Percentiles rank a stretch among this genome's conserved stretches.
phyloP scores from a whole-genome alignment of 1,140 invertebrate species.

The Manduca sexta region DNA sequence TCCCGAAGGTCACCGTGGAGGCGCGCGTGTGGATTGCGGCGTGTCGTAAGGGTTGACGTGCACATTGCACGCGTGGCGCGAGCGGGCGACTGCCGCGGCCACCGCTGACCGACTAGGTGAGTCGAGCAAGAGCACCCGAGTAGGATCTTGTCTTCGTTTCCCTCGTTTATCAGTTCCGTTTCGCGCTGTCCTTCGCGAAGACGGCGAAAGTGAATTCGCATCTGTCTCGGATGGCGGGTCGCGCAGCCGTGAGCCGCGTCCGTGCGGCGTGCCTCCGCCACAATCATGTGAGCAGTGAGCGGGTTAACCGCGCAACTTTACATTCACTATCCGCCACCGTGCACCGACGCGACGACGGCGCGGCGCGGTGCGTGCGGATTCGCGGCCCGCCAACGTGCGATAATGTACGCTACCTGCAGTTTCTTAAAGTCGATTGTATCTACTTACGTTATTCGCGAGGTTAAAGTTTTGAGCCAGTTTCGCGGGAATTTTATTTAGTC shows the following conservation, averaged over 20 bases:
- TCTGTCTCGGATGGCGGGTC: conserved; percentile 24
- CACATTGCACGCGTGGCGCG: conserved; percentile 34
- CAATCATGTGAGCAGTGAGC: conserved; percentile 28
- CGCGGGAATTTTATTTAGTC: conserved; percentile 27
- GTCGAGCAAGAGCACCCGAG: conserved; percentile 31
- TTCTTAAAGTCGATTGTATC: conserved; percentile 23
- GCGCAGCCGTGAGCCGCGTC: conserved; percentile 13
- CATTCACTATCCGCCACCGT: conserved; percentile 36
- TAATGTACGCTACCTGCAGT: conserved; percentile 24
- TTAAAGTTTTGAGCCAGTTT: conserved; percentile 45
- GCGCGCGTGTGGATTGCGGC: conserved; percentile 15
- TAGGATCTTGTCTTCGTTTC: conserved; percentile 51
- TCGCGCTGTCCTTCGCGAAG: conserved; percentile 52
- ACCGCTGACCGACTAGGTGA: conserved; percentile 64
- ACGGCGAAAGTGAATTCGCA: conserved; percentile 45
- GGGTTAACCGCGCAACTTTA: conserved; percentile 53
- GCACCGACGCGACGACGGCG: no score
- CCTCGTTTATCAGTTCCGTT: conserved; percentile 56
- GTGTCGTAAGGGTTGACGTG: no score
- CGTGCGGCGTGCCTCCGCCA: neutral
- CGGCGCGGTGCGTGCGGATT: conserved; percentile 28
- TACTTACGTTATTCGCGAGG: neutral
- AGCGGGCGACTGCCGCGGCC: conserved; percentile 43
- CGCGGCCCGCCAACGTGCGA: conserved; percentile 23
- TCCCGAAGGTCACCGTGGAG: conserved; percentile 70